Base-by-base conservation (phyloP, 1,140 invertebrate genomes). In the Tribolium madens region DNA sequence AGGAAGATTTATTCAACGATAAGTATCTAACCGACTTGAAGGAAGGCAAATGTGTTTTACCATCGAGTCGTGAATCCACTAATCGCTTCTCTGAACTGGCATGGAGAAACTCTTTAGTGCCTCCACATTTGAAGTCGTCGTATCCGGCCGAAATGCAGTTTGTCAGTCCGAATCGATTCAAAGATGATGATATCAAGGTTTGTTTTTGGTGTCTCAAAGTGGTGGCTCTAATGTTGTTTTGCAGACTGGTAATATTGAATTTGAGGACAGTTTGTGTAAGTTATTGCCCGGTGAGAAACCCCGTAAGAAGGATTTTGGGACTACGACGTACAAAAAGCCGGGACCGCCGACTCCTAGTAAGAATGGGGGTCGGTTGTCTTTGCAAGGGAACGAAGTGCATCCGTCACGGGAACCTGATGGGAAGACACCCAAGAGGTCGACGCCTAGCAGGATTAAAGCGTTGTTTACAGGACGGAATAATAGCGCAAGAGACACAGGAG, bases 141-240 rank as follows among this genome's bases (percentile, higher is more conserved):
- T 97, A 98, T 87, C 93, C 96, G 0, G 93, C 93, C 0, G 96
- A 96, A 88, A 93, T 89, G n/a, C 92, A 94, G 85, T 93, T 91
- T 81, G 87, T 88, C 78, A 82, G 82, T 78, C 86, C 88, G 13
- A 64, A 78, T 47, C 81, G 86, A 14, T 84, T 89, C 36, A 90
- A 88, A 52, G 93, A 95, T 80, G 92, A 95, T 47, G 92, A 94
- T 81, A 90, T 95, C 26, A 94, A 93, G 89, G 93, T 94, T n/a
- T 60, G 21, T 42, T 5, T 50, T 72, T 31, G 12, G 6, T 18
- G 17, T 9, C 17, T 50, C 4, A 18, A 10, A 10, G 5, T 10
- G n/a, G 15, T 57, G 10, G 9, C 3, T 74, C 21, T 42, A 60
- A 57, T 18, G 9, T 36, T 33, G 2, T 69, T 69, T 76, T 75